Conservation (phyloP, 35 echinoderm and acorn worm genomes). For the Heliocidaris erythrogramma region DNA sequence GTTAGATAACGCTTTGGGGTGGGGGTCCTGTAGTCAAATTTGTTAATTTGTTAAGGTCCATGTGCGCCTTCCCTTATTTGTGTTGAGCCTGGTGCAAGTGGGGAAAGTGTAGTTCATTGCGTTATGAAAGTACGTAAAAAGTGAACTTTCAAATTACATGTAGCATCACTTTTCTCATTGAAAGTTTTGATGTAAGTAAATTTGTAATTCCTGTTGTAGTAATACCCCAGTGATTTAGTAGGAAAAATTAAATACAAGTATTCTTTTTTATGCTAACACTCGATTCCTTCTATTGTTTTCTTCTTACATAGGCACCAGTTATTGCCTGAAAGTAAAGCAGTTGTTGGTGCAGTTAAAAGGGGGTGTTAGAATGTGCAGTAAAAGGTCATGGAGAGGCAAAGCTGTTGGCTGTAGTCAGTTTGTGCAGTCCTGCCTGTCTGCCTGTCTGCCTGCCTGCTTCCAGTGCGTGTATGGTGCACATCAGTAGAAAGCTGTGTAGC, state of each 20-base stretch:
- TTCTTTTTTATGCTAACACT: constrained; percentile 39
- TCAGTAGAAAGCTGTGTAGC: constrained; percentile 12
- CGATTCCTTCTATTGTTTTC: constrained; percentile 15
- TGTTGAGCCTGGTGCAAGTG: not conserved
- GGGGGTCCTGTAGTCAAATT: not conserved
- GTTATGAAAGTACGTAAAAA: not conserved
- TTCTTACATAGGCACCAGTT: constrained; percentile 50
- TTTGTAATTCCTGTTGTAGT: not conserved
- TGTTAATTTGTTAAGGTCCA: not conserved
- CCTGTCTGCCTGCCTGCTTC: constrained; percentile 27
- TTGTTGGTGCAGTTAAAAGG: constrained; percentile 40
- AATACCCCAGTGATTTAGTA: not conserved
- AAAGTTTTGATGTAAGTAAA: not conserved
- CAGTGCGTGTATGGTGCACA: constrained; percentile 20
- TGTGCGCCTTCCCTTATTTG: not conserved
- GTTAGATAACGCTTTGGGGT: no score
- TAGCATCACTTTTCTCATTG: not conserved
- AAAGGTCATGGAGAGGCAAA: constrained; percentile 29
- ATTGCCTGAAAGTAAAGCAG: constrained; percentile 49
- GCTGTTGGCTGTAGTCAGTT: constrained; percentile 30
- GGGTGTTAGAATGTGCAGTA: constrained; percentile 36
- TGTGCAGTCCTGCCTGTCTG: constrained; percentile 26
- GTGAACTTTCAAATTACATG: no score
- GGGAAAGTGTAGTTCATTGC: not conserved
- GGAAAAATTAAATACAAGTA: not conserved